Conservation (phyloP, 2,888 invertebrate genomes). For the Hyppa rectilinea region DNA sequence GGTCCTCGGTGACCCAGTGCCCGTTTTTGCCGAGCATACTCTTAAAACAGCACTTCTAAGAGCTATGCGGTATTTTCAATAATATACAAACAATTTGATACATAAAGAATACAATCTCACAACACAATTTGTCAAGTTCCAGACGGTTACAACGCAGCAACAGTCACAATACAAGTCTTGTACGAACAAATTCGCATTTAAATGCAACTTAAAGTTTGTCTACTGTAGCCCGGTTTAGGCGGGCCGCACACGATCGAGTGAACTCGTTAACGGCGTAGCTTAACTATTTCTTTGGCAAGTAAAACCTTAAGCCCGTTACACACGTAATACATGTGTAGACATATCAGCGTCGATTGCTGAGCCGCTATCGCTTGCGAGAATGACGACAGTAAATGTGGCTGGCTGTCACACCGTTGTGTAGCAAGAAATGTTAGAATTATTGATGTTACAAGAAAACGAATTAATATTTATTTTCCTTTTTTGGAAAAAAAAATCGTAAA, state of each 20-base stretch:
- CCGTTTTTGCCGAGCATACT: not conserved
- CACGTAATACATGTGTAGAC: conserved; percentile 68
- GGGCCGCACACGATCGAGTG: conserved; percentile 26
- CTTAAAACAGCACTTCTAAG: not conserved
- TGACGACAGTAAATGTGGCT: conserved; percentile 57
- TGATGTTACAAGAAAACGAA: not conserved
- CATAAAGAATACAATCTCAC: conserved; percentile 37
- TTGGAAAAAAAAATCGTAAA: not conserved
- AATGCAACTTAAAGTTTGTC: conserved; percentile 59
- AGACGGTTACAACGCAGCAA: conserved; percentile 43
- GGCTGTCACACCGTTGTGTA: conserved; percentile 57
- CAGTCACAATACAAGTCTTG: conserved; percentile 49
- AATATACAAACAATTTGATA: conserved; percentile 34
- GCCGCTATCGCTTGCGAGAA: conserved; percentile 64
- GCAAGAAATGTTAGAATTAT: not conserved
- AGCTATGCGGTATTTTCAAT: conserved; percentile 2
- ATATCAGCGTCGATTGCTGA: conserved; percentile 65
- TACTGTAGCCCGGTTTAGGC: conserved; percentile 36
- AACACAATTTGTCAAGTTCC: conserved; percentile 54
- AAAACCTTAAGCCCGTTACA: conserved; percentile 59
- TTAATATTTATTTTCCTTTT: not conserved
- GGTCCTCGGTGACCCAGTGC: too few relatives aligned
- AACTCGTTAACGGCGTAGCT: conserved; percentile 54
- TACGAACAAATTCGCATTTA: conserved; percentile 60
- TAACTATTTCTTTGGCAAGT: conserved; percentile 50